These are phyloP conservation scores for Catamblyrhynchus diadema DNA, from an alignment of 2,797 vertebrate species.

Conservation along the genomic window DNA sequence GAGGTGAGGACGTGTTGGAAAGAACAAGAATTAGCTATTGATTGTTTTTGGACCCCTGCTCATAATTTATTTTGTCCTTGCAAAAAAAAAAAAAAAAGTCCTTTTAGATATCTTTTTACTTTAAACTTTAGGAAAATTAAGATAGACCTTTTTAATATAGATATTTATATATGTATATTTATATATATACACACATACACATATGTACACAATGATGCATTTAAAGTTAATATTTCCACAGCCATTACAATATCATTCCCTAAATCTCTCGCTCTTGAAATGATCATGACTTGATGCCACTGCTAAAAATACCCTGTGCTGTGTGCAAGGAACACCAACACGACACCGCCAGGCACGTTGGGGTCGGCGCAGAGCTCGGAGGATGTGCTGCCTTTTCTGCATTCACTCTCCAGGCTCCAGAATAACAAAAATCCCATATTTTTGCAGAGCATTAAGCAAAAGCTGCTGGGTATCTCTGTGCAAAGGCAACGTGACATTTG, in stretches of 20 bases:
- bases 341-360: background rate
- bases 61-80: constrained; percentile 23
- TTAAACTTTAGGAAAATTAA: constrained; percentile 32
- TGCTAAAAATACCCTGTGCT: constrained; percentile 15
- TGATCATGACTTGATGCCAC: constrained; percentile 12
- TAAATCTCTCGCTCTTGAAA: constrained; percentile 4
- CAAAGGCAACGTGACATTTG: background rate
- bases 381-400: background rate
- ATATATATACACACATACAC: constrained; percentile 5
- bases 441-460: background rate
- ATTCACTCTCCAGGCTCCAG: background rate
- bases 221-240: background rate
- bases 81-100: constrained; percentile 4
- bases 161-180: background rate
- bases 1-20: fast-evolving
- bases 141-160: constrained; percentile 51
- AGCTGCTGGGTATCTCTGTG: background rate
- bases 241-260: background rate
- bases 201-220: background rate
- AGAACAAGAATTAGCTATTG: background rate
- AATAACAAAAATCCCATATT: background rate
- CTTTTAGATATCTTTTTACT: background rate
- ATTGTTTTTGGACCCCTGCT: background rate
- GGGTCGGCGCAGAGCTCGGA: background rate
- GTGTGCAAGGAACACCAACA: background rate